These are phyloP conservation scores for Oscheius sp. DNA, from an alignment of 2,888 invertebrate genomes.

Conservation along the genomic window DNA sequence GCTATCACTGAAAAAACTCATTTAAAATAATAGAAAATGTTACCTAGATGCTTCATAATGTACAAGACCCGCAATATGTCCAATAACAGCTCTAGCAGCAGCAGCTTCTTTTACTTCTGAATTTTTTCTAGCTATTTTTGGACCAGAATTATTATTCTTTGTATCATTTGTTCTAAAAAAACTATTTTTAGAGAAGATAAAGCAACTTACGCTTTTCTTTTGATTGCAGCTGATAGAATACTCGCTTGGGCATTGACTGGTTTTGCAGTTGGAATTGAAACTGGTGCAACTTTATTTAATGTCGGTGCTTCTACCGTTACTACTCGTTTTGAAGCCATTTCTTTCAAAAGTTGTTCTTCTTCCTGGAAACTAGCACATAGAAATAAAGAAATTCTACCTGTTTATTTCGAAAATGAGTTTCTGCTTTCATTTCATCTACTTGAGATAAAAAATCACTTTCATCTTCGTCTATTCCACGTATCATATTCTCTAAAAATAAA, in stretches of 20 bases:
- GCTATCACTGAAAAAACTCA: slow-evolving; percentile 40
- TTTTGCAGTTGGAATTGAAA: slow-evolving; percentile 17
- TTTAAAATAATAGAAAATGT: neutral
- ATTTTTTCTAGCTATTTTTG: slow-evolving; percentile 29
- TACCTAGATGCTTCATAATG: slow-evolving; percentile 81
- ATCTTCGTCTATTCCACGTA: slow-evolving; percentile 91
- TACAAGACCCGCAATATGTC: slow-evolving; percentile 86
- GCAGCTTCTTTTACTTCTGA: slow-evolving; percentile 36
- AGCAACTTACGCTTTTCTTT: slow-evolving; percentile 37
- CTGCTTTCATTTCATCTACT: slow-evolving; percentile 77
- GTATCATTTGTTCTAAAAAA: slow-evolving; percentile 18
- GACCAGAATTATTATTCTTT: neutral
- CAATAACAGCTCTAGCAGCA: slow-evolving; percentile 76
- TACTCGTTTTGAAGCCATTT: slow-evolving; percentile 49
- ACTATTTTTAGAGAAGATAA: neutral
- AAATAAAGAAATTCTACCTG: slow-evolving; percentile 9
- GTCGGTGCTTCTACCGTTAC: slow-evolving; percentile 24
- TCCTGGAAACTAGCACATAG: slow-evolving; percentile 45
- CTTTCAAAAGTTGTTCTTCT: slow-evolving; percentile 58
- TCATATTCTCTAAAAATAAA: slow-evolving; percentile 77
- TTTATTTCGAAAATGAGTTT: slow-evolving; percentile 53
- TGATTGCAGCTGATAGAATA: slow-evolving; percentile 41
- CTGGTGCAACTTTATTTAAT: slow-evolving; percentile 38
- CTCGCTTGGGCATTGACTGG: slow-evolving; percentile 56
- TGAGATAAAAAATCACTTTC: slow-evolving; percentile 93